Evolutionary conservation across 1,140 invertebrate genomes (phyloP), one percentile per base, ranked within the genome.

Genomic region (Cheumatopsyche charites): DNA sequence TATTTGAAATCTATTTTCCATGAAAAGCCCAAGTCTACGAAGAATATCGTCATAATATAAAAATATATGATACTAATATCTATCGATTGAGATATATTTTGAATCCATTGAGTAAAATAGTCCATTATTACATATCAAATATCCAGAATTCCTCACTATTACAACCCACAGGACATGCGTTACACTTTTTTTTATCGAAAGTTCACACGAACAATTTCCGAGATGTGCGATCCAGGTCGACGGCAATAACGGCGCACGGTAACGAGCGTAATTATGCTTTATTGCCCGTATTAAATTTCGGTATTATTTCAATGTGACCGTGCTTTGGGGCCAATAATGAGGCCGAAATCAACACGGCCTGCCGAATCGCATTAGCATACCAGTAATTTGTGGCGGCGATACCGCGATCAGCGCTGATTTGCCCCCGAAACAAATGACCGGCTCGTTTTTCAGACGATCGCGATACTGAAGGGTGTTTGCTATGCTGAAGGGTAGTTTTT

Each of bases 201-300:
- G 29, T 4, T 36, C 29, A n/a, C n/a, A n/a, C n/a, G n/a, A n/a
- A n/a, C n/a, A n/a, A n/a, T n/a, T 36, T 4, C 29, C 29, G 29
- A 15, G 47, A 19, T 17, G 47, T 17, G 15, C 19, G 15, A 17
- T 52, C 47, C 47, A 7, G 47, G 15, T 15, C 15, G 45, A 13
- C 45, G 13, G 45, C 45, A 62, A 65, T 67, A 66, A 72, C 55
- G 70, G 62, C 63, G 62, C 26, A n/a, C 23, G 26, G 62, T 72
- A 72, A 67, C 70, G 52, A 72, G 62, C 62, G 41, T 72, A 72
- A 72, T 72, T 72, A 72, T 72, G 70, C 63, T 72, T 72, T 72
- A 72, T 72, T 66, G 70, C 62, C 29, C 70, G 47, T 72, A 72
- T 72, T 72, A 67, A 72, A 72, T 72, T 72, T 67, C 63, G 43